Base-by-base conservation (phyloP, 2,797 vertebrate genomes). In the Protonibea diacanthus region DNA sequence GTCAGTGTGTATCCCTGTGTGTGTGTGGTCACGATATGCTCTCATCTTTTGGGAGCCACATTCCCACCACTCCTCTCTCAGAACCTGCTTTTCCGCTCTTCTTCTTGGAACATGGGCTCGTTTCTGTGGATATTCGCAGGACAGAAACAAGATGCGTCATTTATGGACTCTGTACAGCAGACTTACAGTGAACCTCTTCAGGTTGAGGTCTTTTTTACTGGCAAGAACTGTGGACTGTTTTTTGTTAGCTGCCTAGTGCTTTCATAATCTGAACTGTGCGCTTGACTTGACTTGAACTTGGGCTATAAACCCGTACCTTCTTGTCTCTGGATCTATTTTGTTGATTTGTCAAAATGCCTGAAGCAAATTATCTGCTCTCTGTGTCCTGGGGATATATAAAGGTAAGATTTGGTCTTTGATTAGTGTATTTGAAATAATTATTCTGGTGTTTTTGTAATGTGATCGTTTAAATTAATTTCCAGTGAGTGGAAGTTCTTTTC, bases 321-420 rank as follows among this genome's bases (percentile, higher is more conserved):
- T 59, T 70, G 33, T 73, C 82, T 68, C 61, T 86, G 83, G 80
- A 89, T 86, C 48, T 45, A 23, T 51, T 81, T 80, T 76, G 20
- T 82, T 87, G 59, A 86, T 87, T 93, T 93, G 83, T 89, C 95
- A 99, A 97, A 96, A 99, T 99, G 98, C 98, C 97, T 93, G 98
- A 99, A 94, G 96, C 96, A 86, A 99, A 99, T 93, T 99, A 98
- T 94, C 96, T 99, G 86, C 95, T 97, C 56, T 98, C 98, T 88
- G 97, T 99, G 90, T 99, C 98, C 74, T 99, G 97, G 98, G 97
- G 97, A 90, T 99, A 98, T 93, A 99, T 99, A 94, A 99, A 99
- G 98, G 98, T 99, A 97, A 96, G 96, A 90, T 82, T 84, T 89
- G 63, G 12, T 72, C 3, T 64, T 13, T 17, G 52, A 20, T 68